A percentile compares a stretch with the other conserved stretches of the same genome.
These are phyloP conservation scores for Charanyca ferruginea DNA, from an alignment of 2,888 invertebrate genomes.

Conservation along the genomic window DNA sequence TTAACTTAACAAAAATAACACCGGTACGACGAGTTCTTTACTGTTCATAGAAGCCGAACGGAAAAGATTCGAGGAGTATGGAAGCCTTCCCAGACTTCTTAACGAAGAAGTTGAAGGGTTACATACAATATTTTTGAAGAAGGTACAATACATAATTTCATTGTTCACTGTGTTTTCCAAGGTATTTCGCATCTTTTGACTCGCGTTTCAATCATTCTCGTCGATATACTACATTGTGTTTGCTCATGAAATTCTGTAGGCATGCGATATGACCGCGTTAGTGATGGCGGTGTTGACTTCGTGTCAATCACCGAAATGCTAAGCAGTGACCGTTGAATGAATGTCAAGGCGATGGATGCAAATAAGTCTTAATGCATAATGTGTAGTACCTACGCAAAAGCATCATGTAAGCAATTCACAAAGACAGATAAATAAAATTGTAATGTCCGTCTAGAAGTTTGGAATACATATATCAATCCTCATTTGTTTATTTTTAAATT, in stretches of 20 bases:
- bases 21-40: too few species aligned
- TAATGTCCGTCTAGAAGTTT: slow-evolving; percentile 11
- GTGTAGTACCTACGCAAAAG: slow-evolving; percentile 18
- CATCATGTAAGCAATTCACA: slow-evolving; percentile 26
- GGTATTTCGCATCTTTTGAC: slow-evolving; percentile 36
- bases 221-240: slow-evolving; percentile 28
- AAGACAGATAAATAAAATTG: slow-evolving; percentile 31
- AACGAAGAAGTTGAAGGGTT: neutral
- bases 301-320: slow-evolving; percentile 40
- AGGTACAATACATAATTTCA: too few species aligned
- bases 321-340: slow-evolving; percentile 32
- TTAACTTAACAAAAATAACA: too few species aligned
- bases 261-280: slow-evolving; percentile 18
- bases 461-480: slow-evolving; percentile 26
- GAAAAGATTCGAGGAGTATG: too few species aligned
- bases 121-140: neutral
- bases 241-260: slow-evolving; percentile 31
- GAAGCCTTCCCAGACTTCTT: too few species aligned
- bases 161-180: neutral
- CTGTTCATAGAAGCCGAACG: too few species aligned
- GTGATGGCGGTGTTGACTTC: slow-evolving; percentile 14
- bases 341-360: slow-evolving; percentile 27
- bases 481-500: slow-evolving; percentile 2
- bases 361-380: slow-evolving; percentile 39
- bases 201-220: slow-evolving; percentile 22